These are phyloP conservation scores for Smutsia gigantea DNA, from an alignment of 2,797 vertebrate genomes.

Conservation along the genomic window DNA sequence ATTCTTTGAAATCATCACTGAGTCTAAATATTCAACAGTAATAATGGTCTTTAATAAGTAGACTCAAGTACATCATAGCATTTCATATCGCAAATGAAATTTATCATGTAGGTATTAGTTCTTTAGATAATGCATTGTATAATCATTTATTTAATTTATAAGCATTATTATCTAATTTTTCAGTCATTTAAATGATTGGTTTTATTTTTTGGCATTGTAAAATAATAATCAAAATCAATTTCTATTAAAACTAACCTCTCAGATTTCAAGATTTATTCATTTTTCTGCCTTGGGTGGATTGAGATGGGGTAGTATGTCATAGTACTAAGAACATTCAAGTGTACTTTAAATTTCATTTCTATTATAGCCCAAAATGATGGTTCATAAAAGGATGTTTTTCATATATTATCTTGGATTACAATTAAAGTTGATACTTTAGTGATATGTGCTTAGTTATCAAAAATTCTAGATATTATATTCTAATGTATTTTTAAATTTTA, in stretches of 20 bases:
- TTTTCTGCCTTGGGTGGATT: not conserved
- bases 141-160: not conserved
- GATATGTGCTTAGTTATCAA: no score
- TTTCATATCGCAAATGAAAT: not conserved
- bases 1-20: not conserved
- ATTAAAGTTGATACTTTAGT: no score
- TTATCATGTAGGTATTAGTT: not conserved
- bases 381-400: no score
- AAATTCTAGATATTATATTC: no score
- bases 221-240: not conserved
- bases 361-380: no score
- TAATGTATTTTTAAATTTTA: no score
- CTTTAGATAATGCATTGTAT: not conserved
- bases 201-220: not conserved
- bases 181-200: not conserved
- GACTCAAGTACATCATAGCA: not conserved
- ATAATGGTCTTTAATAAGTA: not conserved
- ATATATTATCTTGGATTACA: no score
- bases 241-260: not conserved
- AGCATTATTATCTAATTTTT: not conserved
- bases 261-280: not conserved
- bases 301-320: not conserved
- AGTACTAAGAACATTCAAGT: no score
- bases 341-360: no score
- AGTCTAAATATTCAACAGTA: not conserved